These are phyloP conservation scores for Eucera pruinosa DNA, from an alignment of 2,888 invertebrate genomes.

Conservation along the genomic window DNA sequence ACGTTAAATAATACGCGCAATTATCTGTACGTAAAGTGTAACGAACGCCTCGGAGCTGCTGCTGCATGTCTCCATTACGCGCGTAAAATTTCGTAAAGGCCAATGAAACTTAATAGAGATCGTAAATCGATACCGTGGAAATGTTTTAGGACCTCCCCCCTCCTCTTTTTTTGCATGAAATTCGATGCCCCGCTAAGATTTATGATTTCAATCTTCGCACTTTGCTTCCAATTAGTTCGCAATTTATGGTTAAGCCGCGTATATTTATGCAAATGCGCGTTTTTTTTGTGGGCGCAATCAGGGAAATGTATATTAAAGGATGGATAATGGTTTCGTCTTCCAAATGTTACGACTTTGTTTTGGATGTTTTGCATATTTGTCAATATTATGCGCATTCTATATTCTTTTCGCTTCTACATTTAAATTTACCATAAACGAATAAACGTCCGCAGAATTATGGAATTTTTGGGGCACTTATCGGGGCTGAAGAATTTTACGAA, in stretches of 20 bases:
- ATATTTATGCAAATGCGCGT: too few relatives aligned
- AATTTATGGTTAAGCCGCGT: neutral
- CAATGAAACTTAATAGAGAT: slow-evolving; percentile 13
- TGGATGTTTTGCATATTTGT: too few relatives aligned
- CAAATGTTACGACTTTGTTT: too few relatives aligned
- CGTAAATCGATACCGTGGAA: neutral
- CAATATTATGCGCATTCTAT: too few relatives aligned
- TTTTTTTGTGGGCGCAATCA: too few relatives aligned
- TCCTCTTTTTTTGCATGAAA: neutral
- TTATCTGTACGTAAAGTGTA: slow-evolving; percentile 40
- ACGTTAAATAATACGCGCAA: slow-evolving; percentile 47
- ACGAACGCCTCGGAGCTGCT: slow-evolving; percentile 15
- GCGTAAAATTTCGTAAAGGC: slow-evolving; percentile 1
- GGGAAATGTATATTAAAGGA: too few relatives aligned
- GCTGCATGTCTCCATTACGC: neutral
- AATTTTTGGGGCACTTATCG: too few relatives aligned
- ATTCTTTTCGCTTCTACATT: too few relatives aligned
- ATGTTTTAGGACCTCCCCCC: neutral
- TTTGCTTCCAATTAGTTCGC: neutral
- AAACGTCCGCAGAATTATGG: too few relatives aligned
- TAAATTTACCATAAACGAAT: too few relatives aligned
- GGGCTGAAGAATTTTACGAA: too few relatives aligned
- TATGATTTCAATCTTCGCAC: neutral
- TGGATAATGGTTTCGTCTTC: too few relatives aligned
- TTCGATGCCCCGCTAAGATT: neutral